These are phyloP conservation scores for Psylliodes chrysocephalus DNA, from an alignment of 2,888 invertebrate species.

Conservation along the genomic window DNA sequence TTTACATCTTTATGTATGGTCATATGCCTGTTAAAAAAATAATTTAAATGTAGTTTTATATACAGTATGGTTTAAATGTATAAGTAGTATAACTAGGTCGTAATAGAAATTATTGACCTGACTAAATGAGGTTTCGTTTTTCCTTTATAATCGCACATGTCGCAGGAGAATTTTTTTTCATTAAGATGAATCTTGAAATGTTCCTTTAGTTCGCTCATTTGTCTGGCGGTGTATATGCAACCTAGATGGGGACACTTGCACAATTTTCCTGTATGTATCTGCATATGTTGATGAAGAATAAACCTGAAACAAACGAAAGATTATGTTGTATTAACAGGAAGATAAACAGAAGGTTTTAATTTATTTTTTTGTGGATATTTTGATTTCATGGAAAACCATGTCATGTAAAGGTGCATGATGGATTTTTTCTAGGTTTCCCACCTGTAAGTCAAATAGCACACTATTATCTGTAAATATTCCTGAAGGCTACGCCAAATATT, in stretches of 20 bases:
- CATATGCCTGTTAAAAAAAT: conserved; percentile 72
- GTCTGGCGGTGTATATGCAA: conserved; percentile 70
- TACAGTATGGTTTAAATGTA: too few species aligned
- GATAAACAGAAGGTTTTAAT: too few species aligned
- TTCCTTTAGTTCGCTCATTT: conserved; percentile 66
- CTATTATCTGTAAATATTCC: too few species aligned
- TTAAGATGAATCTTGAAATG: conserved; percentile 70
- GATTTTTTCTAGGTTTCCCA: too few species aligned
- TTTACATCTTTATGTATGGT: conserved; percentile 68
- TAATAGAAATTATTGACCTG: conserved; percentile 62
- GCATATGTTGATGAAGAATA: conserved; percentile 70
- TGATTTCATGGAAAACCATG: too few species aligned
- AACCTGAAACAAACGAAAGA: conserved; percentile 64
- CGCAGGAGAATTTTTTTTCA: conserved; percentile 65
- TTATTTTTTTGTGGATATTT: too few species aligned
- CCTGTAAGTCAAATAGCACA: too few species aligned
- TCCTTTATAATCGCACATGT: conserved; percentile 67
- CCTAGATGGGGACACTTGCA: conserved; percentile 68
- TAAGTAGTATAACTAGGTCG: too few species aligned
- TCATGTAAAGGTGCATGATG: too few species aligned
- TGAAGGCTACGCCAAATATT: too few species aligned
- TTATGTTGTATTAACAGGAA: too few species aligned
- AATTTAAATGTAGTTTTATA: conserved; percentile 15
- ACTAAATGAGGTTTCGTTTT: conserved; percentile 66
- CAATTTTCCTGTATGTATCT: conserved; percentile 68